These are phyloP conservation scores for Thamnophis sirtalis DNA, from an alignment of 2,113 vertebrate species.

Conservation along the genomic window DNA sequence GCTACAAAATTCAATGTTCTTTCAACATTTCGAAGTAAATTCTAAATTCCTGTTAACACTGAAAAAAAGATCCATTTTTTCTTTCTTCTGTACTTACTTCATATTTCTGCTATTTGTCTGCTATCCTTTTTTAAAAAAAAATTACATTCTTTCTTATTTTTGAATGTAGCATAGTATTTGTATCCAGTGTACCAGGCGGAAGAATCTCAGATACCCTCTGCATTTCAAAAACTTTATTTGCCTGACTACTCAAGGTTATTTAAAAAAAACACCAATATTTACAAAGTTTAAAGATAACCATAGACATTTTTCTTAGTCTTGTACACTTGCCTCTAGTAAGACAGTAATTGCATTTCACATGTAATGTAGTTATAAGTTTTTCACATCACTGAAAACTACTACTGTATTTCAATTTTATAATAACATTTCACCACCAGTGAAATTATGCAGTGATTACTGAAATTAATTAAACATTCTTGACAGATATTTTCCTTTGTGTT, in stretches of 20 bases:
- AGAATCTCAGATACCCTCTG: conserved; percentile 46
- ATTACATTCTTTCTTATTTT: conserved; percentile 52
- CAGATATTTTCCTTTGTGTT: neutral
- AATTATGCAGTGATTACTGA: neutral
- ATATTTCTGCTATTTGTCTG: conserved; percentile 50
- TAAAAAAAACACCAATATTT: conserved; percentile 38
- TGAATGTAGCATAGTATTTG: conserved; percentile 59
- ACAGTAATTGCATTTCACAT: neutral
- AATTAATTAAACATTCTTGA: neutral
- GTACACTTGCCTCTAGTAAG: neutral
- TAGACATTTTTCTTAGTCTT: conserved; percentile 31
- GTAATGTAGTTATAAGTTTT: neutral
- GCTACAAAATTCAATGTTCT: conserved; percentile 37
- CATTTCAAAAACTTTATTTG: conserved; percentile 53
- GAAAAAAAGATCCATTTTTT: conserved; percentile 50
- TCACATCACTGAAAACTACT: neutral
- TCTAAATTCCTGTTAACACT: conserved; percentile 46
- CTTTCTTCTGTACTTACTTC: conserved; percentile 44
- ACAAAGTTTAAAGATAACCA: conserved; percentile 27
- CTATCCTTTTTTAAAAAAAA: conserved; percentile 41
- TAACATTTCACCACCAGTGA: neutral
- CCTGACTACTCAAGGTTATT: conserved; percentile 53
- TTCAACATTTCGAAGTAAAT: conserved; percentile 48
- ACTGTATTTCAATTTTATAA: neutral
- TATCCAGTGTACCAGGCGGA: conserved; percentile 36